Percentiles rank a stretch among this genome's conserved stretches.
Evolutionary conservation across 2,113 vertebrate genomes (phyloP).

Genomic region (Canis aureus): DNA sequence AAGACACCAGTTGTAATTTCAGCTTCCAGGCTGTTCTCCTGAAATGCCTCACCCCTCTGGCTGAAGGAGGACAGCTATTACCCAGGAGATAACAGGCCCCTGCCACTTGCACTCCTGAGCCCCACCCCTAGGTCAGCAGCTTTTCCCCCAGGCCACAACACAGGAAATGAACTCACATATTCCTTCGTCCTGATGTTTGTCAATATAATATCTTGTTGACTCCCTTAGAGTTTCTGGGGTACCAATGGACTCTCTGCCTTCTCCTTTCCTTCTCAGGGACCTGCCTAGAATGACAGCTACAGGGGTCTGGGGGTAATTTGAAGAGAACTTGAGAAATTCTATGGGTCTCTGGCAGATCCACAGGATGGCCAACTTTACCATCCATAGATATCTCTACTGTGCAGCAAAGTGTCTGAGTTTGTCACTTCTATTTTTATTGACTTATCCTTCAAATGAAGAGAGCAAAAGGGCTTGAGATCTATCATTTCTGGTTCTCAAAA

Average conservation of each 20-base stretch:
- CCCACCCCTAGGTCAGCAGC: not conserved
- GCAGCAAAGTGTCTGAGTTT: not conserved
- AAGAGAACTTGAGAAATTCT: not conserved
- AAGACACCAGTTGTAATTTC: constrained; percentile 9
- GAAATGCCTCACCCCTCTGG: not conserved
- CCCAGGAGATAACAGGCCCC: not conserved
- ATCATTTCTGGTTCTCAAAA: constrained; percentile 26
- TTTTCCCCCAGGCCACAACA: not conserved
- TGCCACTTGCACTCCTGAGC: not conserved
- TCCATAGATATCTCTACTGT: not conserved
- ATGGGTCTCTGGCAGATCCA: not conserved
- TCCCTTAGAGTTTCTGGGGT: not conserved
- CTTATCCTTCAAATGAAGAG: not conserved
- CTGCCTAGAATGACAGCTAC: not conserved
- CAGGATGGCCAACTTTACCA: not conserved
- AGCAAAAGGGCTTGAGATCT: not conserved
- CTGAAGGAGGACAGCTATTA: not conserved
- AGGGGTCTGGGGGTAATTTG: no score
- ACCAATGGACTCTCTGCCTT: not conserved
- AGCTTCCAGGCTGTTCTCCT: not conserved
- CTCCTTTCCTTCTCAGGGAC: not conserved
- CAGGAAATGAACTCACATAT: not conserved
- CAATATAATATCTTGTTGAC: not conserved
- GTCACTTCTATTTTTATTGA: constrained; percentile 29
- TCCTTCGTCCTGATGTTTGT: not conserved